Evolutionary conservation across 2,797 vertebrate genomes (phyloP).

Genomic region (Leptoclinus maculatus): DNA sequence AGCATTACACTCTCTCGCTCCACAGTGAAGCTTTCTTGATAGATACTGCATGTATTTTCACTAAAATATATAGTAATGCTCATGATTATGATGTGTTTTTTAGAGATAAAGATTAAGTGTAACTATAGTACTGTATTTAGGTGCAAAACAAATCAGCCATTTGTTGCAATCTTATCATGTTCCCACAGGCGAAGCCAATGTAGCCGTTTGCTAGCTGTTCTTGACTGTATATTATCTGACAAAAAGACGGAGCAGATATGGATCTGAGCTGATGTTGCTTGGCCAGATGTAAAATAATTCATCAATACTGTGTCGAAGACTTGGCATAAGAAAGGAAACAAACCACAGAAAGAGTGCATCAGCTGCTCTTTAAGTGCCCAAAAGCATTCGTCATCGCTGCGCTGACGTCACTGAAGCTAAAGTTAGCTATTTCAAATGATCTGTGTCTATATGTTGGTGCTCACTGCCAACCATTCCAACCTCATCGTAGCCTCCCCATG

Average conservation of each 20-base stretch:
- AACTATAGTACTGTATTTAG: background rate
- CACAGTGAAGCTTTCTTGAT: background rate
- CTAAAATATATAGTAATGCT: background rate
- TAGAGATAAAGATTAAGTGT: background rate
- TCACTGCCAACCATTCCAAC: background rate
- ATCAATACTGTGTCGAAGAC: constrained; percentile 2
- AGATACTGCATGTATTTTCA: background rate
- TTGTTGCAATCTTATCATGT: background rate
- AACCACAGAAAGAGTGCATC: constrained; percentile 13
- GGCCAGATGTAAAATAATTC: constrained; percentile 11
- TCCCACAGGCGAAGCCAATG: background rate
- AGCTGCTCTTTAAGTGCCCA: constrained; percentile 7
- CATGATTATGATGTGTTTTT: background rate
- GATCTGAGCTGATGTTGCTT: constrained; percentile 4
- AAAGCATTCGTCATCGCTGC: constrained; percentile 17
- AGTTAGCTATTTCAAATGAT: constrained; percentile 14
- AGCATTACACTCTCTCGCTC: background rate
- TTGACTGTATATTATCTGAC: constrained; percentile 4
- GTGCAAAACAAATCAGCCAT: background rate
- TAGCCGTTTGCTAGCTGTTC: background rate
- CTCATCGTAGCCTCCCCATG: background rate
- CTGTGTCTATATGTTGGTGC: constrained; percentile 1
- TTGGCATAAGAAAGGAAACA: background rate
- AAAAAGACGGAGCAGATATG: background rate
- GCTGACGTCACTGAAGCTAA: constrained; percentile 7